Percentiles rank a stretch among this genome's conserved stretches.
phyloP scores from a whole-genome alignment of 2,113 vertebrate species.

The Poecile atricapillus region DNA sequence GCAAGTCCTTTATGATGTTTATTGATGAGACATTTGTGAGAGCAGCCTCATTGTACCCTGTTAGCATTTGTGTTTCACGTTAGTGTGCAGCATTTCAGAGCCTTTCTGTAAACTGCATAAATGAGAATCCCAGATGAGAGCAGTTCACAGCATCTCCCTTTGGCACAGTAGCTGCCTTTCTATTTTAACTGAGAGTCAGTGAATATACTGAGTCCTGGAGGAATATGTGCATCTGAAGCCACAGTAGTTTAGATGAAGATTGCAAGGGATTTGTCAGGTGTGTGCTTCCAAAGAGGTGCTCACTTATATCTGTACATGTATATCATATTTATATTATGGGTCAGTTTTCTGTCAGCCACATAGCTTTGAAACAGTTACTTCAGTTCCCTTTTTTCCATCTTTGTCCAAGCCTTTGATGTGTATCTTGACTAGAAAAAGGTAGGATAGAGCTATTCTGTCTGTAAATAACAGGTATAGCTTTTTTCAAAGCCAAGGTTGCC shows the following conservation, averaged over 20 bases:
- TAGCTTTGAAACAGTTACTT: background rate
- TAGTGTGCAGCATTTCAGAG: background rate
- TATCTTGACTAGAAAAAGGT: background rate
- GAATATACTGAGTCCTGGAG: background rate
- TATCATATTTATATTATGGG: background rate
- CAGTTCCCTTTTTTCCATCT: background rate
- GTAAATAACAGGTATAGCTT: accelerated
- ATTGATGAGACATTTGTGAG: constrained; percentile 27
- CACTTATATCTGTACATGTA: background rate
- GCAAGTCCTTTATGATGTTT: constrained; percentile 32
- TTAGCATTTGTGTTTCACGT: background rate
- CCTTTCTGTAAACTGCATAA: background rate
- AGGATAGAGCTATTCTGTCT: background rate
- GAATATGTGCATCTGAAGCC: background rate
- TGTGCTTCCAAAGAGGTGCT: background rate
- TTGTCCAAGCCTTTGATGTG: background rate
- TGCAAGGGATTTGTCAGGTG: background rate
- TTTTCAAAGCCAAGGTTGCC: background rate
- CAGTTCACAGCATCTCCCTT: background rate
- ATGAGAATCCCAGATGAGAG: background rate
- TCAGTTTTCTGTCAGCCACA: background rate
- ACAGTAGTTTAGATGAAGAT: background rate
- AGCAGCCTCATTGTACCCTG: background rate
- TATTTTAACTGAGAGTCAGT: background rate
- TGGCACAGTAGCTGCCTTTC: background rate